A percentile compares a stretch with the other conserved stretches of the same genome.
Conservation (phyloP, 2,888 invertebrate species). For the Xestia xanthographa region DNA sequence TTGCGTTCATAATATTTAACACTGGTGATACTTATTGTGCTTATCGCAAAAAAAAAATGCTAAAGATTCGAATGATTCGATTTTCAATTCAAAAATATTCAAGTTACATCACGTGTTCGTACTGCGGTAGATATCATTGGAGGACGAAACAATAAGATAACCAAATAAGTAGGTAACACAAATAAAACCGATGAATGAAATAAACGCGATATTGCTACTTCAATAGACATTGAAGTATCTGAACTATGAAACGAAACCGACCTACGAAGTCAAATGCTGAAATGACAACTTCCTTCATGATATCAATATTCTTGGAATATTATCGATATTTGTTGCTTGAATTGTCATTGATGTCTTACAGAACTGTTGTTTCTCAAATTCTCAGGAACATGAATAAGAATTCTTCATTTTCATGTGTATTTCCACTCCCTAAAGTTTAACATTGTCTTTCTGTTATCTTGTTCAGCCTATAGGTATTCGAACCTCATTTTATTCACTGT, state of each 20-base stretch:
- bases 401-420: slow-evolving; percentile 2
- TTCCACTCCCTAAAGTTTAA: slow-evolving; percentile 39
- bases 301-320: slow-evolving; percentile 11
- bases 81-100: background rate
- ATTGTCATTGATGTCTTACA: background rate
- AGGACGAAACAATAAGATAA: slow-evolving; percentile 4
- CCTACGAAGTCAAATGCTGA: background rate
- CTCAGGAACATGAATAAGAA: background rate
- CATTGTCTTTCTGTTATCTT: slow-evolving; percentile 26
- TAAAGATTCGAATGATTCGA: background rate
- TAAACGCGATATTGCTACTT: slow-evolving; percentile 1
- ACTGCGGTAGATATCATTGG: background rate
- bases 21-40: background rate
- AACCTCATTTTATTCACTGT: slow-evolving; percentile 42
- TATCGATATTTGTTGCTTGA: background rate
- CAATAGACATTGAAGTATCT: slow-evolving; percentile 16
- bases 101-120: background rate
- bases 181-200: background rate
- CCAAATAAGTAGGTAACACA: background rate
- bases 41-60: background rate
- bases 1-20: background rate
- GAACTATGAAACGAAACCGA: background rate
- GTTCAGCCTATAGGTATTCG: slow-evolving; percentile 1
- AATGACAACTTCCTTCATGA: background rate
- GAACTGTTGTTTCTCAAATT: background rate